Percentiles rank a stretch among this genome's conserved stretches.
Conservation (phyloP, 2,797 vertebrate species). For the Leontopithecus rosalia region DNA sequence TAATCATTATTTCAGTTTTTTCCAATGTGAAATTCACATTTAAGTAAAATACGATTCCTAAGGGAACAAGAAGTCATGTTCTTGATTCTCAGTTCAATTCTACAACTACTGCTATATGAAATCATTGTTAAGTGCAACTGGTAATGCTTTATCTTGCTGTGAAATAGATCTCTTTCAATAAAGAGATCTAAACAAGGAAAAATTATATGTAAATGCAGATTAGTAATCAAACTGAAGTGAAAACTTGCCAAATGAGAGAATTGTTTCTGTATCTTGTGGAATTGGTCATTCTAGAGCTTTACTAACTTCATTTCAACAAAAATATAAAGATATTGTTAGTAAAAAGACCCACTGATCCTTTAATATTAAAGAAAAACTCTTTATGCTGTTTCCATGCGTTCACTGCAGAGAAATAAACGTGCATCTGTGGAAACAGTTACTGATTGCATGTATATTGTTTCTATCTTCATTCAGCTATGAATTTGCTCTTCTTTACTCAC, state of each 20-base stretch:
- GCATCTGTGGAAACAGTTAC: not conserved
- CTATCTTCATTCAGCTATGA: not conserved
- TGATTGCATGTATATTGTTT: not conserved
- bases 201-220: not conserved
- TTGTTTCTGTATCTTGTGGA: not conserved
- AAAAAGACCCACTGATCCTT: not conserved
- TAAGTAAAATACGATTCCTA: slow-evolving; percentile 50
- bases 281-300: not conserved
- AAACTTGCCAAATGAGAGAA: not conserved
- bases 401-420: not conserved
- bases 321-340: not conserved
- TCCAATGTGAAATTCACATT: slow-evolving; percentile 34
- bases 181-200: not conserved
- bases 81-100: slow-evolving; percentile 49
- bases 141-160: not conserved
- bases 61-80: slow-evolving; percentile 27
- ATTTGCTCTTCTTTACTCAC: not conserved
- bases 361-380: not conserved
- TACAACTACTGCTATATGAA: slow-evolving; percentile 3
- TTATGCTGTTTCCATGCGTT: not conserved
- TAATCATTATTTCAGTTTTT: slow-evolving; percentile 51
- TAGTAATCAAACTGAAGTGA: not conserved
- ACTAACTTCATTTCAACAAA: not conserved
- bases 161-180: slow-evolving; percentile 16
- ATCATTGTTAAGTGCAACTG: slow-evolving; percentile 3